A percentile compares a stretch with the other conserved stretches of the same genome.
phyloP scores from a whole-genome alignment of 2,797 vertebrate genomes.

The Psittacula echo region DNA sequence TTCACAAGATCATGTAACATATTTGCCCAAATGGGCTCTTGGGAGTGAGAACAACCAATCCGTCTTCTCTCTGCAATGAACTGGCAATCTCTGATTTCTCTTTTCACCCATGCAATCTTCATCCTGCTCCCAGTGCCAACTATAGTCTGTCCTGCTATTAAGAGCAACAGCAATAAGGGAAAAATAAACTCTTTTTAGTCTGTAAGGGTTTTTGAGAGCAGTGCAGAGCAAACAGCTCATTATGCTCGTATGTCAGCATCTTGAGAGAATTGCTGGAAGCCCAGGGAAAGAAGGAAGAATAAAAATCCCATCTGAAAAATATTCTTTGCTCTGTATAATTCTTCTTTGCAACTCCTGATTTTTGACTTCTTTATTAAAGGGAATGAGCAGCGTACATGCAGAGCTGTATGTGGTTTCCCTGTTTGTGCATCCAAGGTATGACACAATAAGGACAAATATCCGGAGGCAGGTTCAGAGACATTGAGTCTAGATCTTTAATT shows the following conservation, averaged over 20 bases:
- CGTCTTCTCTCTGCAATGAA: not conserved
- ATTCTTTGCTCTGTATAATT: slow-evolving; percentile 39
- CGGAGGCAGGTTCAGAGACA: slow-evolving; percentile 72
- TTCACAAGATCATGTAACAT: slow-evolving; percentile 50
- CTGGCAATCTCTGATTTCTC: slow-evolving; percentile 23
- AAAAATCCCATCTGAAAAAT: slow-evolving; percentile 54
- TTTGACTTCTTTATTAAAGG: slow-evolving; percentile 51
- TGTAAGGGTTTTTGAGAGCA: slow-evolving; percentile 10
- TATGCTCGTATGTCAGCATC: slow-evolving; percentile 22
- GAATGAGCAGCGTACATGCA: not conserved
- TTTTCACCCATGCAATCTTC: slow-evolving; percentile 37
- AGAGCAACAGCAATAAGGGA: slow-evolving; percentile 20
- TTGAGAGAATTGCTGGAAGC: slow-evolving; percentile 2
- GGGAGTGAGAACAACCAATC: slow-evolving; percentile 34
- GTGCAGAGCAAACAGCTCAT: slow-evolving; percentile 13
- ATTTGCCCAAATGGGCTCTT: slow-evolving; percentile 28
- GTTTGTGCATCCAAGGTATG: slow-evolving; percentile 64
- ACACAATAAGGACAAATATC: slow-evolving; percentile 67
- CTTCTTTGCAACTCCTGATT: slow-evolving; percentile 22
- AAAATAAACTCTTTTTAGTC: slow-evolving; percentile 37
- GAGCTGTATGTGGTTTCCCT: slow-evolving; percentile 59
- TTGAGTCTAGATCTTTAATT: slow-evolving; percentile 72
- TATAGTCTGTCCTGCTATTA: not conserved
- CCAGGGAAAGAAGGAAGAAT: slow-evolving; percentile 40
- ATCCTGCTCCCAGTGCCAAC: slow-evolving; percentile 24